Percentiles rank a stretch among this genome's conserved stretches.
phyloP scores from a whole-genome alignment of 2,888 invertebrate genomes.

The Timema cristinae region DNA sequence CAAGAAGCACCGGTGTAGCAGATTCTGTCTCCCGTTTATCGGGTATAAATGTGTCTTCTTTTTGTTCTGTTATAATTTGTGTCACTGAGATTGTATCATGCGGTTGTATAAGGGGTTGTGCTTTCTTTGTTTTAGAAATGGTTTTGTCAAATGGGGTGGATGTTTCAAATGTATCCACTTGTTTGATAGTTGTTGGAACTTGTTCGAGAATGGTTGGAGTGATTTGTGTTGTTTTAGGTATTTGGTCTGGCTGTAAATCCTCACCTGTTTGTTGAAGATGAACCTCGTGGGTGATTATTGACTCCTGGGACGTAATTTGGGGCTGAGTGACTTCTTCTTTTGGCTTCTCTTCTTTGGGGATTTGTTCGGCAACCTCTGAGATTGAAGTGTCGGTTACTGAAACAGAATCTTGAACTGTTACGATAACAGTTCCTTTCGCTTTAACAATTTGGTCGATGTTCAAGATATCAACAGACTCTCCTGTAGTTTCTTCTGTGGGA shows the following conservation, averaged over 20 bases:
- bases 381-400: slow-evolving; percentile 22
- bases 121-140: slow-evolving; percentile 20
- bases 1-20: slow-evolving; percentile 29
- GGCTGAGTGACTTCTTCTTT: slow-evolving; percentile 31
- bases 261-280: slow-evolving; percentile 29
- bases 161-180: slow-evolving; percentile 29
- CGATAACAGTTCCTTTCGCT: slow-evolving; percentile 12
- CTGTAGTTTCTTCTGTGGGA: slow-evolving; percentile 19
- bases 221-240: slow-evolving; percentile 30
- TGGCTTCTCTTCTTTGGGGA: slow-evolving; percentile 29
- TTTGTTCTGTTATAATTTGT: slow-evolving; percentile 28
- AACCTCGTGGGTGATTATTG: slow-evolving; percentile 33
- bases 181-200: slow-evolving; percentile 25
- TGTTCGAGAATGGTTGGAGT: slow-evolving; percentile 30
- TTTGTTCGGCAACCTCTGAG: slow-evolving; percentile 24
- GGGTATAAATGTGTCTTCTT: slow-evolving; percentile 24
- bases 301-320: slow-evolving; percentile 33
- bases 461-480: slow-evolving; percentile 19
- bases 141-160: slow-evolving; percentile 22
- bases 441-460: not conserved
- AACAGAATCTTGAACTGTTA: slow-evolving; percentile 24
- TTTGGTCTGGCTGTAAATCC: slow-evolving; percentile 24
- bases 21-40: slow-evolving; percentile 36
- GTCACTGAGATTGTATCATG: slow-evolving; percentile 30
- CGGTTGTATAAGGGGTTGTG: slow-evolving; percentile 22